Percentiles rank a stretch among this genome's conserved stretches.
These are phyloP conservation scores for Caenorhabditis sp. DNA, from an alignment of 2,888 invertebrate species.

Conservation along the genomic window DNA sequence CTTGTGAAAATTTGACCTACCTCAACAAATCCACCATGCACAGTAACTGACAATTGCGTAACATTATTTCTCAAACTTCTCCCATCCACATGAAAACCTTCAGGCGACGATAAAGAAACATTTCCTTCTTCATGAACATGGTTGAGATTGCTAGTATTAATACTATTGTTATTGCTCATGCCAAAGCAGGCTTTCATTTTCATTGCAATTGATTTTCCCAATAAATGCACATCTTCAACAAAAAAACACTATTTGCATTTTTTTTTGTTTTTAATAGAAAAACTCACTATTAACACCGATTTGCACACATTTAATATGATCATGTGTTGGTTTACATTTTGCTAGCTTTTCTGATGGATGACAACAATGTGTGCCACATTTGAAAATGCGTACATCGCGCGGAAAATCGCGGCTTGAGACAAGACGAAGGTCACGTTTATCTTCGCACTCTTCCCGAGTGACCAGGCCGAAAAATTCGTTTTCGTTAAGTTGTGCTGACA, in stretches of 20 bases:
- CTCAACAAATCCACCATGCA: conserved; percentile 37
- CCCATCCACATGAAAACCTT: conserved; percentile 25
- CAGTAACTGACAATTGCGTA: conserved; percentile 21
- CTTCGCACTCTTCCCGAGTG: conserved; percentile 30
- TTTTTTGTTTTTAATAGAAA: background rate
- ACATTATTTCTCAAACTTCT: conserved; percentile 16
- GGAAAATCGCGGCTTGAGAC: conserved; percentile 35
- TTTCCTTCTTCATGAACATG: background rate
- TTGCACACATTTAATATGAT: conserved; percentile 21
- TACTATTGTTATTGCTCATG: conserved; percentile 8
- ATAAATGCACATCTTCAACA: conserved; percentile 13
- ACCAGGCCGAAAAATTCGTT: conserved; percentile 31
- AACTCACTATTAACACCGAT: conserved; percentile 19
- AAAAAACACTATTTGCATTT: background rate
- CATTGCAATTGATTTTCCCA: conserved; percentile 25
- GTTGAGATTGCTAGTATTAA: background rate
- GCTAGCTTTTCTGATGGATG: conserved; percentile 5
- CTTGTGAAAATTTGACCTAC: too few species aligned
- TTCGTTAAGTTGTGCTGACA: conserved; percentile 12
- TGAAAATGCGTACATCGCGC: conserved; percentile 36
- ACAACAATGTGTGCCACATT: conserved; percentile 29
- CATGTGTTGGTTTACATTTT: conserved; percentile 15
- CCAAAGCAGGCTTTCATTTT: conserved; percentile 29
- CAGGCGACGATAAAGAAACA: background rate
- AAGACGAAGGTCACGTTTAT: conserved; percentile 25